Conservation (phyloP, 2,797 vertebrate species). For the Gallinago nigripennis region DNA sequence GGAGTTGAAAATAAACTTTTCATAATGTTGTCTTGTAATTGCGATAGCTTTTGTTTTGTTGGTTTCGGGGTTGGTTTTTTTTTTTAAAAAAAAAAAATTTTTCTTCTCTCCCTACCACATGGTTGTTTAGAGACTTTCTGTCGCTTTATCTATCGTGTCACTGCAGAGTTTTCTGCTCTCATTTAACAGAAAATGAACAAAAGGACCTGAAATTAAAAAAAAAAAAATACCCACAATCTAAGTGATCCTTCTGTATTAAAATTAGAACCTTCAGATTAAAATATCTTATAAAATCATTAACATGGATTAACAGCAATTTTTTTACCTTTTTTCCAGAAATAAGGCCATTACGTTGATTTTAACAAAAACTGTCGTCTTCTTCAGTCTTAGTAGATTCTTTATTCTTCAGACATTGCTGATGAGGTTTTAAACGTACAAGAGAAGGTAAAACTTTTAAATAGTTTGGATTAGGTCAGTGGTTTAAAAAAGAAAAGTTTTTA, state of each 20-base stretch:
- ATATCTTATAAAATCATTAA: neutral
- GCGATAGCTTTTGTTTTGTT: slow-evolving; percentile 36
- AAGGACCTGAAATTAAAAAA: neutral
- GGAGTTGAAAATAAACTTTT: slow-evolving; percentile 58
- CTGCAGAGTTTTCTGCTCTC: neutral
- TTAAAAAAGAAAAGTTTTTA: neutral
- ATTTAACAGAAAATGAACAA: neutral
- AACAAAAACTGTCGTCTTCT: neutral
- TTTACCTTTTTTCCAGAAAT: neutral
- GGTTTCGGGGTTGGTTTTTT: neutral
- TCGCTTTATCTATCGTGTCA: neutral
- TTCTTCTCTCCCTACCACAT: neutral
- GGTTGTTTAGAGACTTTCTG: neutral
- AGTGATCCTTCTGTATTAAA: neutral
- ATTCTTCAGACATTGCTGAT: neutral
- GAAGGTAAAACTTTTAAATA: neutral
- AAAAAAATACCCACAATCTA: neutral
- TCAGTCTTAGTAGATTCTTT: neutral
- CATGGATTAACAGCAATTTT: neutral
- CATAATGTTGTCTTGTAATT: slow-evolving; percentile 56
- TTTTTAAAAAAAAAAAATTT: too few species aligned
- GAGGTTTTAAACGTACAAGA: neutral
- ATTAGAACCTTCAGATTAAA: neutral
- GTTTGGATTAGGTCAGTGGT: neutral
- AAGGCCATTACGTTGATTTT: neutral